A percentile compares a stretch with the other conserved stretches of the same genome.
Evolutionary conservation across 2,797 vertebrate species (phyloP).

Genomic region (Nannoperca obscura): DNA sequence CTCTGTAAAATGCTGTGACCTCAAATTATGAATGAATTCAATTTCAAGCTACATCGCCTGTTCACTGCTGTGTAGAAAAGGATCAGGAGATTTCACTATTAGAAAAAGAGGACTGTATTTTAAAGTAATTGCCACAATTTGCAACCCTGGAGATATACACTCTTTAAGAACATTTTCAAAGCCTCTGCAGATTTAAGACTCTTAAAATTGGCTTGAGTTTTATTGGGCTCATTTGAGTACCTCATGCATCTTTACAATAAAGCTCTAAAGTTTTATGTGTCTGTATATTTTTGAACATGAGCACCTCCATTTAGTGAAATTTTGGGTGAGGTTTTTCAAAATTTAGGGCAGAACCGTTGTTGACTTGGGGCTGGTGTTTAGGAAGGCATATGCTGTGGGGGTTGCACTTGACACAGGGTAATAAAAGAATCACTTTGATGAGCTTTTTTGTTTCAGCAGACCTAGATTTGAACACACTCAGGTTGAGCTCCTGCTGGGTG

Average conservation of each 20-base stretch:
- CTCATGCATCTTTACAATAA: background rate
- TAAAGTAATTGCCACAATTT: slow-evolving; percentile 37
- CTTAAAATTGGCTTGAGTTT: slow-evolving; percentile 12
- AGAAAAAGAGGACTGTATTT: slow-evolving; percentile 27
- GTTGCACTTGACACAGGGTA: slow-evolving; percentile 51
- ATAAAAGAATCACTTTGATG: slow-evolving; percentile 74
- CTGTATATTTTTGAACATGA: slow-evolving; percentile 20
- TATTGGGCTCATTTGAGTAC: slow-evolving; percentile 2
- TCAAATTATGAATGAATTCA: slow-evolving; percentile 18
- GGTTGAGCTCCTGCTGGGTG: slow-evolving; percentile 45
- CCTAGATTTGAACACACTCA: slow-evolving; percentile 56
- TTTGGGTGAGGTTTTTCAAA: slow-evolving; percentile 39
- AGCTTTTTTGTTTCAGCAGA: slow-evolving; percentile 69
- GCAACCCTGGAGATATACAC: slow-evolving; percentile 22
- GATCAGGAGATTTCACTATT: slow-evolving; percentile 23
- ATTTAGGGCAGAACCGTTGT: slow-evolving; percentile 63
- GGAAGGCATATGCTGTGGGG: slow-evolving; percentile 53
- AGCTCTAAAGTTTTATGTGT: background rate
- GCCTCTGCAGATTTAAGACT: background rate
- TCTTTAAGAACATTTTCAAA: slow-evolving; percentile 15
- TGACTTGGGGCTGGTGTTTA: slow-evolving; percentile 55
- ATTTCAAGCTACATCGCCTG: background rate
- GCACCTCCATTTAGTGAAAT: slow-evolving; percentile 13
- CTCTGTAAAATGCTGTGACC: slow-evolving; percentile 20
- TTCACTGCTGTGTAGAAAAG: slow-evolving; percentile 15